Percentiles rank a stretch among this genome's conserved stretches.
Evolutionary conservation across 2,113 vertebrate species (phyloP).

Genomic region (Rhipidura dahli): DNA sequence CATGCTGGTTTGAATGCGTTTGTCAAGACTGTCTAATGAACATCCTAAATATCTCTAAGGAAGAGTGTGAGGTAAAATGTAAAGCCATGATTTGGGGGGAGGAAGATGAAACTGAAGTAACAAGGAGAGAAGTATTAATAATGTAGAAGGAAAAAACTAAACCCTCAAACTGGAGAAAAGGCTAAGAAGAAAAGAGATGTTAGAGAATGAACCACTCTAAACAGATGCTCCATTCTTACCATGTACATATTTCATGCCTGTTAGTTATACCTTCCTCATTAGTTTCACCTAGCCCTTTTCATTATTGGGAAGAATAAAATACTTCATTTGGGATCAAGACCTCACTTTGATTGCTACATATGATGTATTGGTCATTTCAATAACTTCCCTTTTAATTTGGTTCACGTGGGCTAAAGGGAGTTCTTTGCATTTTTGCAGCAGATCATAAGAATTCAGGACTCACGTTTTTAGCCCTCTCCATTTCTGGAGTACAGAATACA

Average conservation of each 20-base stretch:
- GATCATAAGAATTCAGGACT: not conserved
- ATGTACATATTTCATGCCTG: not conserved
- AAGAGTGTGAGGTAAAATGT: not conserved
- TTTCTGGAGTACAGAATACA: not conserved
- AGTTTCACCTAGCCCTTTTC: not conserved
- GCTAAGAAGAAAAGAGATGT: not conserved
- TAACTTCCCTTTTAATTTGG: not conserved
- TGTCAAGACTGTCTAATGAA: not conserved
- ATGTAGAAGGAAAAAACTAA: not conserved
- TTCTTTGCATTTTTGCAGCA: not conserved
- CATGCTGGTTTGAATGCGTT: not conserved
- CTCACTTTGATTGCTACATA: not conserved
- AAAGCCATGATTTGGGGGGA: not conserved
- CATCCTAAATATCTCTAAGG: not conserved
- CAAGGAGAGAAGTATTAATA: not conserved
- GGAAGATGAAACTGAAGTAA: not conserved
- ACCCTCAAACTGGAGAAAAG: not conserved
- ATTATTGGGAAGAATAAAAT: not conserved
- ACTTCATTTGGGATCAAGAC: not conserved
- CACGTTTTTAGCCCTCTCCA: not conserved
- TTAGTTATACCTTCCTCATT: not conserved
- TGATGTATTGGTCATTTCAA: not conserved
- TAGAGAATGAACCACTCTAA: not conserved
- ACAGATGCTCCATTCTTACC: not conserved
- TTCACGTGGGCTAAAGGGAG: fast-evolving